These are phyloP conservation scores for Nephrotoma flavescens DNA, from an alignment of 2,888 invertebrate genomes.

Conservation along the genomic window DNA sequence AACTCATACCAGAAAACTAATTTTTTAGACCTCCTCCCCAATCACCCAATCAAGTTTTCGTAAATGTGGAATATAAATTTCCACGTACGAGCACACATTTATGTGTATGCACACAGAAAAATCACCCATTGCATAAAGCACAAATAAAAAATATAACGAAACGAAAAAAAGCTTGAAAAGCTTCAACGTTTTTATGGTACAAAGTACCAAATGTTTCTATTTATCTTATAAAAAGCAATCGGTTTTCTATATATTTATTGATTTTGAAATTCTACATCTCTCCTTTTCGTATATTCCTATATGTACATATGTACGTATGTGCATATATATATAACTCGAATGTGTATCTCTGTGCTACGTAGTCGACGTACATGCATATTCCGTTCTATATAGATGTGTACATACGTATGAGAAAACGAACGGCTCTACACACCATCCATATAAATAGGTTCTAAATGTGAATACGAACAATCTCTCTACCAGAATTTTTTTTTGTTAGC, in stretches of 20 bases:
- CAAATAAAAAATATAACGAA: not conserved
- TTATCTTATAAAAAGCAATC: conserved; percentile 3
- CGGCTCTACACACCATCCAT: not conserved
- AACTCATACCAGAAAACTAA: not conserved
- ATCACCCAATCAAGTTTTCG: not conserved
- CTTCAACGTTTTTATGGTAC: not conserved
- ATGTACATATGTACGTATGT: no score
- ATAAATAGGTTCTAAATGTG: not conserved
- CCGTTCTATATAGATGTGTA: not conserved
- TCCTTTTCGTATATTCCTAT: not conserved
- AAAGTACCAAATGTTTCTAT: conserved; percentile 1
- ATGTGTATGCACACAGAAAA: not conserved
- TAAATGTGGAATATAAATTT: not conserved
- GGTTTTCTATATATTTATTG: conserved; percentile 1
- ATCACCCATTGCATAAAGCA: not conserved
- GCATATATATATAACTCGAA: not conserved
- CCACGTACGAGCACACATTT: not conserved
- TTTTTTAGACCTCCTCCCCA: not conserved
- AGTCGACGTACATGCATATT: not conserved
- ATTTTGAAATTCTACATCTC: conserved; percentile 3
- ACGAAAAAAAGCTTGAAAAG: not conserved
- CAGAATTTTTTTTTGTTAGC: not conserved
- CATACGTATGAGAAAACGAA: not conserved
- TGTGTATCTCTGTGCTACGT: not conserved
- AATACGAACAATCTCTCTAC: not conserved